These are phyloP conservation scores for Muscicapa comitata DNA, from an alignment of 2,797 vertebrate genomes.

Conservation along the genomic window DNA sequence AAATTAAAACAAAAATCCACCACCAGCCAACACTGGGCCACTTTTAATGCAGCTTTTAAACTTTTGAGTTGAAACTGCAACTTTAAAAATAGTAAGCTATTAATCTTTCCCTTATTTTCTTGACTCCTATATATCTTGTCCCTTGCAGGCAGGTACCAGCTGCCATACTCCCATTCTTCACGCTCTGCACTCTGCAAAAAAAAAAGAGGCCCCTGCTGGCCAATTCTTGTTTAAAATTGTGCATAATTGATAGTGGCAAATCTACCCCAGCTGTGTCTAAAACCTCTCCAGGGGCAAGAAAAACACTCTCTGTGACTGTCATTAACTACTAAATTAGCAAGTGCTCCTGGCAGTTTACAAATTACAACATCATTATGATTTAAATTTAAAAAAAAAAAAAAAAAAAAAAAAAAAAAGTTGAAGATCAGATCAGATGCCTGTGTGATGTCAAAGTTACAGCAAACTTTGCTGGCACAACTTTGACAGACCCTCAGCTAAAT, in stretches of 20 bases:
- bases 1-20: neutral
- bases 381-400: neutral
- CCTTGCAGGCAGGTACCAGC: conserved; percentile 16
- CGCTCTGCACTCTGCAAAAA: conserved; percentile 21
- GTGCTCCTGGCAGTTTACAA: conserved; percentile 51
- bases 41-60: neutral
- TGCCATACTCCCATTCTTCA: conserved; percentile 32
- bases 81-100: conserved; percentile 52
- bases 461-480: conserved; percentile 28
- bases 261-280: conserved; percentile 54
- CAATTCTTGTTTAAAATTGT: conserved; percentile 67
- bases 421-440: conserved; percentile 33
- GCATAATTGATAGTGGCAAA: conserved; percentile 68
- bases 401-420: neutral
- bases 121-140: neutral
- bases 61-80: conserved; percentile 23
- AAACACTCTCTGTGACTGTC: conserved; percentile 48
- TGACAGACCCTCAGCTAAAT: neutral
- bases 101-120: neutral
- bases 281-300: conserved; percentile 67
- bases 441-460: conserved; percentile 23
- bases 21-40: neutral
- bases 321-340: conserved; percentile 64
- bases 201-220: conserved; percentile 55
- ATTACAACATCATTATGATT: neutral